A percentile compares a stretch with the other conserved stretches of the same genome.
Conservation (phyloP, 2,113 vertebrate species). For the Zingel zingel region DNA sequence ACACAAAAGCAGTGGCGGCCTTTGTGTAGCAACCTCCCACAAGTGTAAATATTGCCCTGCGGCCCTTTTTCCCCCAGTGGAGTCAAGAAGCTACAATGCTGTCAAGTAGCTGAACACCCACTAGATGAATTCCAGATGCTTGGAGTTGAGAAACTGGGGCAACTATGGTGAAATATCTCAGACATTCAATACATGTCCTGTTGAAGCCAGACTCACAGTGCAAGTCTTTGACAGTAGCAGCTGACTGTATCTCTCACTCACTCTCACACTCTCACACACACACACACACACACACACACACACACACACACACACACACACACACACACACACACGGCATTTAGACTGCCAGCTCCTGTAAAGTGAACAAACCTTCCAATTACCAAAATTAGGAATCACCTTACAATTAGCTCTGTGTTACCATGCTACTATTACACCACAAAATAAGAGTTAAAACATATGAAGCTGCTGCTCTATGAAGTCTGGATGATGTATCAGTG, state of each 20-base stretch:
- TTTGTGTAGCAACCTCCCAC: slow-evolving; percentile 52
- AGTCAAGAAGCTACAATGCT: slow-evolving; percentile 53
- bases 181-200: slow-evolving; percentile 44
- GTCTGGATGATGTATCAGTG: not conserved
- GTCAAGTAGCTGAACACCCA: slow-evolving; percentile 64
- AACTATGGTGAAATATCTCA: slow-evolving; percentile 50
- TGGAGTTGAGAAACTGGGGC: slow-evolving; percentile 58
- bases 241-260: not conserved
- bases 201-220: slow-evolving; percentile 33
- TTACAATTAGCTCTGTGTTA: not conserved
- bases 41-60: slow-evolving; percentile 36
- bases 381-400: not conserved
- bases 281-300: not conserved
- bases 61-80: not conserved
- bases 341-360: not conserved
- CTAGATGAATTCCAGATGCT: slow-evolving; percentile 76
- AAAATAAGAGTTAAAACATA: not conserved
- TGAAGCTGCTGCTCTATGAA: not conserved
- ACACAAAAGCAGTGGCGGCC: slow-evolving; percentile 13
- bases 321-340: not conserved
- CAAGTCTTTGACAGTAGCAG: slow-evolving; percentile 40
- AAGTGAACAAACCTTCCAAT: not conserved
- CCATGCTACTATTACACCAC: not conserved
- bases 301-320: too few relatives aligned
- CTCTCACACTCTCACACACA: not conserved